A percentile compares a stretch with the other conserved stretches of the same genome.
Evolutionary conservation across 2,888 invertebrate species (phyloP).

Genomic region (Clistopyga incitator): DNA sequence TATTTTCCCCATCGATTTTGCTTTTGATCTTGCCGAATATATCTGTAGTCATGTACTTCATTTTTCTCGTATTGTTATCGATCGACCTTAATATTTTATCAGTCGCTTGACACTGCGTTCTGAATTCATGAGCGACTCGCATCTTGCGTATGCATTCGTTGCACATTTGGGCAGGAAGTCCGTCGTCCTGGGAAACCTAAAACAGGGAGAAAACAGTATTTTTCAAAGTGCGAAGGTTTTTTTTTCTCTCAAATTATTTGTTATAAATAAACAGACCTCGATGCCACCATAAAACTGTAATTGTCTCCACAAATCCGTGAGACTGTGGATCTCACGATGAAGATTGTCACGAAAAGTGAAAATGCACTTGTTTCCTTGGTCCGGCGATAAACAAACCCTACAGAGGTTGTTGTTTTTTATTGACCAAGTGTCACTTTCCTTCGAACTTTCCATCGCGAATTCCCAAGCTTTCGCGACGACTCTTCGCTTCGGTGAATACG

Average conservation of each 20-base stretch:
- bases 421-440: slow-evolving; percentile 34
- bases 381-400: slow-evolving; percentile 75
- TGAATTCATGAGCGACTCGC: slow-evolving; percentile 75
- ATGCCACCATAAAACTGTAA: slow-evolving; percentile 76
- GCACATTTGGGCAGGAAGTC: slow-evolving; percentile 77
- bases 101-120: slow-evolving; percentile 76
- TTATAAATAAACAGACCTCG: slow-evolving; percentile 71
- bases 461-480: neutral
- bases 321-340: slow-evolving; percentile 57
- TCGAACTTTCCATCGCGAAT: slow-evolving; percentile 62
- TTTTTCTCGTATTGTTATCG: slow-evolving; percentile 64
- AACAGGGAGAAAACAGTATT: neutral
- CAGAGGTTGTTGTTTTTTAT: slow-evolving; percentile 70
- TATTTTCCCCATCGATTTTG: neutral
- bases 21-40: neutral
- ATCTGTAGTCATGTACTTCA: neutral
- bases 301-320: slow-evolving; percentile 70
- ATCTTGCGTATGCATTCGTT: slow-evolving; percentile 73
- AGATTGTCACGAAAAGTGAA: slow-evolving; percentile 63
- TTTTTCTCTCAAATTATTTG: neutral
- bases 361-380: slow-evolving; percentile 74
- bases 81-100: slow-evolving; percentile 74
- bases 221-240: neutral
- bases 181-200: slow-evolving; percentile 76
- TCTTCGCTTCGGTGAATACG: neutral